Base-by-base conservation (phyloP, 2,113 vertebrate genomes). In the Oryctolagus cuniculus region DNA sequence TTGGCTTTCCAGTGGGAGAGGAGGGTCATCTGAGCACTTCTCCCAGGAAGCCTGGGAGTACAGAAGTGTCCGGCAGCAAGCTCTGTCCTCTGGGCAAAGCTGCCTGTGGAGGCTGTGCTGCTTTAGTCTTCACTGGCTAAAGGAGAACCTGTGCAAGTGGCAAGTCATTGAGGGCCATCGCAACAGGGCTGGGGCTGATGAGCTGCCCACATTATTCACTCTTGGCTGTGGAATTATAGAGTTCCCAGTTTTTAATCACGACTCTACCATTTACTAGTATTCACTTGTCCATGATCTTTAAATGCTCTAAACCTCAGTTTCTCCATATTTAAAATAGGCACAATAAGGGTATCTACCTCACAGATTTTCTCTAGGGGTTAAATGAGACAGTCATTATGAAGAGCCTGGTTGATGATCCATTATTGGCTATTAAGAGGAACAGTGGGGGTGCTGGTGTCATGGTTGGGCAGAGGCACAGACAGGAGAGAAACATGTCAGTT, bases 351-450 rank as follows among this genome's bases (percentile, higher is more conserved):
- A 49, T n/a, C 6, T 67, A 17, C 8, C 58, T 89, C 38, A 34
- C 11, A 70, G 64, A 84, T 83, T 90, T 61, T 44, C 63, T 95
- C 66, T 75, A 61, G 29, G 58, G 51, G n/a, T 74, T 79, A 91
- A 89, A 10, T 61, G 25, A 82, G 78, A 91, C 74, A 49, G 74
- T 49, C 22, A 10, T 1, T 25, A 44, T 70, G n/a, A 49, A 36
- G 36, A 34, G 44, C 84, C 9, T 72, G 15, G 21, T 12, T 22
- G 27, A 49, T 10, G 49, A 55, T 3, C 77, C 77, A 21, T 87
- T 79, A 63, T 79, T 44, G 44, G 44, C 36, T 21, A 9, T 36
- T 61, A 55, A 66, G 36, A 24, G 31, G 10, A 53, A 34, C 22
- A 29, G 38, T 84, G 9, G 6, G 80, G 79, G 55, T 74, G 69